These are phyloP conservation scores for Hylaea fasciaria DNA, from an alignment of 2,888 invertebrate species.

Conservation along the genomic window DNA sequence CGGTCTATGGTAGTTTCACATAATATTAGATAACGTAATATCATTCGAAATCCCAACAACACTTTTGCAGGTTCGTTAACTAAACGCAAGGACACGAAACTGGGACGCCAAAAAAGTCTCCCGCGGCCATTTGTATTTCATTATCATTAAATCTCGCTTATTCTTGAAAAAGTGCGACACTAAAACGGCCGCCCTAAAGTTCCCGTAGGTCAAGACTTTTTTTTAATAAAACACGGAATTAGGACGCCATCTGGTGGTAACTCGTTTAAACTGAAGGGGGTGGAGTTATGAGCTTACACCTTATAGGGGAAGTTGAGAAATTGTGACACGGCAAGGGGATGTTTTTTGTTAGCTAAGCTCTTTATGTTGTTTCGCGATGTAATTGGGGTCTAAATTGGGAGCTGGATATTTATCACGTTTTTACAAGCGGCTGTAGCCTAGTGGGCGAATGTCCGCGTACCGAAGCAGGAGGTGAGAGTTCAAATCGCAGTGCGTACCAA, in stretches of 20 bases:
- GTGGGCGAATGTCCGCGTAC: too few species aligned
- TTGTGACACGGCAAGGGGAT: slow-evolving; percentile 44
- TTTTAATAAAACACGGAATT: slow-evolving; percentile 68
- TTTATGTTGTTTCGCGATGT: slow-evolving; percentile 11
- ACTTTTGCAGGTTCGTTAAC: neutral
- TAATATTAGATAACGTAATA: too few species aligned
- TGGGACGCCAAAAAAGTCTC: slow-evolving; percentile 13
- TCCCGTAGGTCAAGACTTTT: slow-evolving; percentile 52
- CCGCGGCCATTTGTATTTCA: slow-evolving; percentile 33
- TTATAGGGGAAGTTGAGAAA: slow-evolving; percentile 57
- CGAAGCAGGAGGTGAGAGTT: too few species aligned
- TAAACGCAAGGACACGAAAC: slow-evolving; percentile 21
- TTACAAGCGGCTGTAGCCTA: too few species aligned
- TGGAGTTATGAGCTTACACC: slow-evolving; percentile 49
- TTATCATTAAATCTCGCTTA: slow-evolving; percentile 40
- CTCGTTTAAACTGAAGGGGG: slow-evolving; percentile 52
- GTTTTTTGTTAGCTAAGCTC: slow-evolving; percentile 21
- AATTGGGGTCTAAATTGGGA: neutral
- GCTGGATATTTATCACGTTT: too few species aligned
- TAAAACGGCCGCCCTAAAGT: slow-evolving; percentile 44
- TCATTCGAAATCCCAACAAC: too few species aligned
- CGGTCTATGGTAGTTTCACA: too few species aligned
- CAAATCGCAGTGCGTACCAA: too few species aligned
- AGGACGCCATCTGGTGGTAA: slow-evolving; percentile 61
- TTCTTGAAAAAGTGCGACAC: slow-evolving; percentile 33